Conservation (phyloP, 2,888 invertebrate genomes). For the Punctoribates punctum region DNA sequence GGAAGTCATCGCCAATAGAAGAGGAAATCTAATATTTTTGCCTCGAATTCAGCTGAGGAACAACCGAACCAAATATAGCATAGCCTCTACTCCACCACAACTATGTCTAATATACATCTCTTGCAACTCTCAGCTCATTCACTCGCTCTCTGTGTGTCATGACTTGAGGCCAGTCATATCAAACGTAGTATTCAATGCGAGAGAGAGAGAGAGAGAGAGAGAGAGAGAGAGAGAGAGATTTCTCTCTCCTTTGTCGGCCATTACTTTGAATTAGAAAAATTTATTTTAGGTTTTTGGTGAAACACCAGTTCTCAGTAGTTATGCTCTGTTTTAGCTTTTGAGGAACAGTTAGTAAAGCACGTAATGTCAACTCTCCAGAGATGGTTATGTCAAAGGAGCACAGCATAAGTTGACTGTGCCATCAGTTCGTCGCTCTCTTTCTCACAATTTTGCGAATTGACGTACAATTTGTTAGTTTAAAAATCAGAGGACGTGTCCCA, state of each 20-base stretch:
- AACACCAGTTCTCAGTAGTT: not conserved
- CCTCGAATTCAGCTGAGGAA: not conserved
- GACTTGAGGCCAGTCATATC: constrained; percentile 34
- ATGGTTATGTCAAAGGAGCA: not conserved
- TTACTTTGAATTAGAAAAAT: constrained; percentile 19
- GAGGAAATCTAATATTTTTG: constrained; percentile 32
- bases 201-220: too few relatives aligned
- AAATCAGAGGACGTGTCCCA: constrained; percentile 30
- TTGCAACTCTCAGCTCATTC: constrained; percentile 12
- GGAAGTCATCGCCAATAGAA: not conserved
- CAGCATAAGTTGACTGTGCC: not conserved
- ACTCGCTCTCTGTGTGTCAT: constrained; percentile 4
- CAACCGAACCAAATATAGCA: constrained; percentile 25
- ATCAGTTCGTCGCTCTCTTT: not conserved
- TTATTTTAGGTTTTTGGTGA: not conserved
- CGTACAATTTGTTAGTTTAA: constrained; percentile 24
- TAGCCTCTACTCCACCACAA: constrained; percentile 14
- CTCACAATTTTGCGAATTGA: constrained; percentile 1
- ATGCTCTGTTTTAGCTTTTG: not conserved
- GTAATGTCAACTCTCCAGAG: constrained; percentile 32
- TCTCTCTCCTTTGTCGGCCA: constrained; percentile 27
- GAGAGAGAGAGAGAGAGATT: not conserved
- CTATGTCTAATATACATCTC: constrained; percentile 1
- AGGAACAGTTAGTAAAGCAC: not conserved
- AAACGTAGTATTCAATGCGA: not conserved